phyloP scores from a whole-genome alignment of 2,888 invertebrate species.

The Pterobdella sp. region DNA sequence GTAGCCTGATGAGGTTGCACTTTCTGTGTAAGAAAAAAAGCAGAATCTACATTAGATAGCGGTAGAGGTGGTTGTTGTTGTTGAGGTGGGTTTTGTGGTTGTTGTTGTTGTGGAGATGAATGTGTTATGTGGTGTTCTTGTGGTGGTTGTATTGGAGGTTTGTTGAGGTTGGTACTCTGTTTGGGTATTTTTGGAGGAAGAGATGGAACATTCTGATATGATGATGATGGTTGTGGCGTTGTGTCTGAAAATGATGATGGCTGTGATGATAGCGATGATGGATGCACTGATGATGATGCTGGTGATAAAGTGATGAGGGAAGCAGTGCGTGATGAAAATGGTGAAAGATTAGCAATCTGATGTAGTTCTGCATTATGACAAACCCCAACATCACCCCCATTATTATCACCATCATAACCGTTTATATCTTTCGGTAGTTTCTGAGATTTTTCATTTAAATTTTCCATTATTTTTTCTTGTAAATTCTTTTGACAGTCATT shows the following conservation, averaged over 20 bases:
- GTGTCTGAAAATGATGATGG: neutral
- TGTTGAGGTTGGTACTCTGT: neutral
- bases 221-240: neutral
- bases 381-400: neutral
- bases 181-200: neutral
- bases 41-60: neutral
- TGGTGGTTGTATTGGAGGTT: neutral
- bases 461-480: no score
- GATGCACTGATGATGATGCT: neutral
- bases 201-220: neutral
- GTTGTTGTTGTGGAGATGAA: neutral
- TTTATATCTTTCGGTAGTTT: no score
- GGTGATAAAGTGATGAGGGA: neutral
- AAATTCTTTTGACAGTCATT: no score
- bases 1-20: neutral
- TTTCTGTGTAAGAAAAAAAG: neutral
- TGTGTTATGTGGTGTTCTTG: neutral
- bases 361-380: neutral
- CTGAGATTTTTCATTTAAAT: no score
- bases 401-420: neutral
- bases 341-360: neutral
- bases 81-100: neutral
- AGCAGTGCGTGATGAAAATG: neutral
- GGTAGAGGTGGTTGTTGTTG: neutral
- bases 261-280: conserved; percentile 6